These are phyloP conservation scores for Acromyrmex heyeri DNA, from an alignment of 1,140 invertebrate genomes.

Conservation along the genomic window DNA sequence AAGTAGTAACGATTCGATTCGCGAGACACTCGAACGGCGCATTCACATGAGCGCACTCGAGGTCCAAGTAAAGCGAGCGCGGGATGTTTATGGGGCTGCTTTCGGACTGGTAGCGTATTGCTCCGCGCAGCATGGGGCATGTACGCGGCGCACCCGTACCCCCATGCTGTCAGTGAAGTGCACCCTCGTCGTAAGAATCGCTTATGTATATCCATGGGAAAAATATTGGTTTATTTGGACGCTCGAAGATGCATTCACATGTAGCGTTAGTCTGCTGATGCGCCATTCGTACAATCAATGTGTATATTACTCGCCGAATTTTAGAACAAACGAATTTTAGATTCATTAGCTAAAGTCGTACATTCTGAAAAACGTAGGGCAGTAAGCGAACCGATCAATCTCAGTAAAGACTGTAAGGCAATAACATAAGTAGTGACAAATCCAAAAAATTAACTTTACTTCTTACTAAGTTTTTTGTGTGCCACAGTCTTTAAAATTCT, in stretches of 20 bases:
- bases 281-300: background rate
- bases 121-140: conserved; percentile 81
- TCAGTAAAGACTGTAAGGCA: too few species aligned
- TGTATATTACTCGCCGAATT: conserved; percentile 10
- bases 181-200: conserved; percentile 76
- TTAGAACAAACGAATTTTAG: background rate
- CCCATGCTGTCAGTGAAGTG: conserved; percentile 79
- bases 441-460: too few species aligned
- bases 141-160: conserved; percentile 81
- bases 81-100: conserved; percentile 81
- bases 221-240: conserved; percentile 84
- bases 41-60: conserved; percentile 81
- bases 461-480: too few species aligned
- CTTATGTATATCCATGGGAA: conserved; percentile 85
- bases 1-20: conserved; percentile 77
- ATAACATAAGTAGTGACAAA: too few species aligned
- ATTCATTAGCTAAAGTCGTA: background rate
- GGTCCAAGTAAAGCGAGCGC: conserved; percentile 75
- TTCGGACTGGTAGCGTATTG: conserved; percentile 83
- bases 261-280: conserved; percentile 54
- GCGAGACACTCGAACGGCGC: conserved; percentile 72
- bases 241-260: conserved; percentile 74
- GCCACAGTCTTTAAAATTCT: too few species aligned
- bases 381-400: too few species aligned
- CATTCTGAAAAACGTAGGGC: too few species aligned